A percentile compares a stretch with the other conserved stretches of the same genome.
These are phyloP conservation scores for Catharus ustulatus DNA, from an alignment of 2,797 vertebrate species.

Conservation along the genomic window DNA sequence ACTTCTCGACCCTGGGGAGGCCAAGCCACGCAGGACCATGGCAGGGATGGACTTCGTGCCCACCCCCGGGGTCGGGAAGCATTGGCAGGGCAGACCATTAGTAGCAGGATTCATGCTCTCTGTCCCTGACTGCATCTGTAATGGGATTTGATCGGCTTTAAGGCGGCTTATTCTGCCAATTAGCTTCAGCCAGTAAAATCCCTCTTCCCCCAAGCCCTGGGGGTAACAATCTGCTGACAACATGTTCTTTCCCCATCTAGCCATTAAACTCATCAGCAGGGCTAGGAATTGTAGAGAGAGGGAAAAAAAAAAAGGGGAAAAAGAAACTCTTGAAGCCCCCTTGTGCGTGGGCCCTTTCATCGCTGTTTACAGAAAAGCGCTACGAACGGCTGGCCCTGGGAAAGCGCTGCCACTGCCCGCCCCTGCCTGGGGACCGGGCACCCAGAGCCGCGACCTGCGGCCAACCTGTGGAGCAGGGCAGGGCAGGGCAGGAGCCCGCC, in stretches of 20 bases:
- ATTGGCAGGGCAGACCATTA: not conserved
- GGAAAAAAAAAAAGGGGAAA: not conserved
- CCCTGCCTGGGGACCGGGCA: not conserved
- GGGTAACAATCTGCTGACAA: slow-evolving; percentile 64
- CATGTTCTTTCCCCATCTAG: slow-evolving; percentile 9
- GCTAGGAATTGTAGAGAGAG: not conserved
- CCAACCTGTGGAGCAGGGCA: slow-evolving; percentile 35
- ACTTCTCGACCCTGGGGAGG: not conserved
- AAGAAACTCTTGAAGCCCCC: slow-evolving; percentile 9
- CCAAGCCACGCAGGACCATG: rapidly evolving
- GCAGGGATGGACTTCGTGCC: not conserved
- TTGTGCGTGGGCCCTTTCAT: not conserved
- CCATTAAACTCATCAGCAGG: slow-evolving; percentile 42
- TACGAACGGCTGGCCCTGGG: not conserved
- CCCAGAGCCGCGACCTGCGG: not conserved
- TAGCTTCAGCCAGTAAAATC: slow-evolving; percentile 60
- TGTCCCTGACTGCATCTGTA: slow-evolving; percentile 42
- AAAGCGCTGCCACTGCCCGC: not conserved
- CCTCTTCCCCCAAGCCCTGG: slow-evolving; percentile 28
- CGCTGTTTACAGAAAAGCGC: not conserved
- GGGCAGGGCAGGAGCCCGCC: not conserved
- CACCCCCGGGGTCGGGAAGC: not conserved
- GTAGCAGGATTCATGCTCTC: slow-evolving; percentile 21
- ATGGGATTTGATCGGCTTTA: slow-evolving; percentile 55
- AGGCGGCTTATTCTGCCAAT: slow-evolving; percentile 58